Percentiles rank a stretch among this genome's conserved stretches.
Evolutionary conservation across 2,113 vertebrate species (phyloP).

Genomic region (Paralichthys olivaceus): DNA sequence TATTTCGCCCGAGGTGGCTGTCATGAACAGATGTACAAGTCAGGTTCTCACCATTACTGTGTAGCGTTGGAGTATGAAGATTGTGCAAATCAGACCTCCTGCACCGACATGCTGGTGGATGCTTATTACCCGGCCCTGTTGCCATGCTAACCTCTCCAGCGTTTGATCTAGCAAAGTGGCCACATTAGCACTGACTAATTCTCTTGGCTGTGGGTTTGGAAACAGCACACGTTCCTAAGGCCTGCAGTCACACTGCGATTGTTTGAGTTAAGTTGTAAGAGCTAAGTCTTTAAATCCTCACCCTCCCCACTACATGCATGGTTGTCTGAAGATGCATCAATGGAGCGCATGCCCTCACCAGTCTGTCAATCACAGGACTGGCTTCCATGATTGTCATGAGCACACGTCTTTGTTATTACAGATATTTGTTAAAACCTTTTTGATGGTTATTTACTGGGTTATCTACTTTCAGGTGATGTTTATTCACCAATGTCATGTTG

Average conservation of each 20-base stretch:
- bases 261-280: constrained; percentile 22
- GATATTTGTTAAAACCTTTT: constrained; percentile 23
- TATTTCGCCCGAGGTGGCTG: constrained; percentile 77
- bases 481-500: background rate
- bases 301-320: background rate
- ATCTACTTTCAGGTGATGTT: constrained; percentile 19
- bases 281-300: constrained; percentile 38
- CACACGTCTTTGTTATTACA: background rate
- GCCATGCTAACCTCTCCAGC: constrained; percentile 67
- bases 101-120: constrained; percentile 75
- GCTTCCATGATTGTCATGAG: background rate
- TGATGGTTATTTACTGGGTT: constrained; percentile 7
- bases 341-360: constrained; percentile 18
- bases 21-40: constrained; percentile 79
- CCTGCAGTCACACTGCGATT: constrained; percentile 58
- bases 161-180: constrained; percentile 78
- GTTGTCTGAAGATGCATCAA: constrained; percentile 38
- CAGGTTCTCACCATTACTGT: constrained; percentile 78
- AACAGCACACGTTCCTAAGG: constrained; percentile 57
- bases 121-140: constrained; percentile 64
- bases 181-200: constrained; percentile 84
- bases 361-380: constrained; percentile 27
- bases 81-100: constrained; percentile 80
- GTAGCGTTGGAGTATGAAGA: constrained; percentile 69
- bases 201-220: constrained; percentile 74